Percentiles rank a stretch among this genome's conserved stretches.
phyloP scores from a whole-genome alignment of 2,797 vertebrate genomes.

The Chelon auratus region DNA sequence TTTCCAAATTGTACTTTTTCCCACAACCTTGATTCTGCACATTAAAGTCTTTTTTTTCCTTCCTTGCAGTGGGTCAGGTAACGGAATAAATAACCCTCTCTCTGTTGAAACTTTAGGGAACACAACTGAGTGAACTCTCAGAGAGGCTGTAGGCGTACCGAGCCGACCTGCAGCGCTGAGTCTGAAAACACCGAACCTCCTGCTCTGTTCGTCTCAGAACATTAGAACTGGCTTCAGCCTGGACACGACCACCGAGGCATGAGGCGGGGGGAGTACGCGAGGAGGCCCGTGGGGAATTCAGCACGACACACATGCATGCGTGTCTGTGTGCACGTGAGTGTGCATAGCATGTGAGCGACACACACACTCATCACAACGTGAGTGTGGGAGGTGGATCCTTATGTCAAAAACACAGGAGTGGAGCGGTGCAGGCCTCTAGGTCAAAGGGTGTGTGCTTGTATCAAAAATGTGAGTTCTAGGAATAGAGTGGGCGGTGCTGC shows the following conservation, averaged over 20 bases:
- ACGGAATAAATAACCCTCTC: not conserved
- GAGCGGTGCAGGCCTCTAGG: not conserved
- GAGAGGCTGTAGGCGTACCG: not conserved
- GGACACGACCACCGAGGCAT: constrained; percentile 37
- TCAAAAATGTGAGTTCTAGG: constrained; percentile 1
- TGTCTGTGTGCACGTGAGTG: no score
- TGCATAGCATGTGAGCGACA: not conserved
- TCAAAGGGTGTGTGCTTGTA: constrained; percentile 17
- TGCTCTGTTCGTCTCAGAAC: constrained; percentile 45
- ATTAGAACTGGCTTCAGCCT: constrained; percentile 27
- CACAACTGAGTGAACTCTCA: not conserved
- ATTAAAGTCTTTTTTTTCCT: not conserved
- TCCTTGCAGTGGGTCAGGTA: not conserved
- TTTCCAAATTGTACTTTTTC: not conserved
- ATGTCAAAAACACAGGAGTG: constrained; percentile 10
- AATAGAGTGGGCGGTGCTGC: constrained; percentile 30
- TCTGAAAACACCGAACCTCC: constrained; percentile 35
- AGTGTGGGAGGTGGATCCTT: not conserved
- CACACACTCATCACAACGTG: not conserved
- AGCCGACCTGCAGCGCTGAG: constrained; percentile 25
- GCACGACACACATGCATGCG: not conserved
- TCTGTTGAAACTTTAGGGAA: not conserved
- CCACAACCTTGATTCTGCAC: not conserved
- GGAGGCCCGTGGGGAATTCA: constrained; percentile 19
- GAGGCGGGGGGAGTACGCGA: constrained; percentile 17